Base-by-base conservation (phyloP, 2,797 vertebrate species). In the Danio choprae region DNA sequence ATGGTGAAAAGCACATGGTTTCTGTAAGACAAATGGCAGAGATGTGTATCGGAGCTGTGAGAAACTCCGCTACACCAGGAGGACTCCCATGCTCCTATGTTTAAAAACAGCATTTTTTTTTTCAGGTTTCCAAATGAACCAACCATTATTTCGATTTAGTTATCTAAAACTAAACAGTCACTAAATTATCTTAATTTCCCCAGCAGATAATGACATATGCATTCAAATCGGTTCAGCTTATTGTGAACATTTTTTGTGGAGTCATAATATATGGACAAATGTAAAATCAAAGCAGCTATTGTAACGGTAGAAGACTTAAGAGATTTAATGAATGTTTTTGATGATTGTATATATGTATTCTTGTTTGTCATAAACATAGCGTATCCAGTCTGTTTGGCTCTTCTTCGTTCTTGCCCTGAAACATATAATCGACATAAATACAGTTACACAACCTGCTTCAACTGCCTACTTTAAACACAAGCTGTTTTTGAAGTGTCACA, bases 331-430 rank as follows among this genome's bases (percentile, higher is more conserved):
- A 59, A 29, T 36, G 0, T 29, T 59, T 55, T 59, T 36, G 12
- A 59, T 59, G 56, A 2, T 13, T 13, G n/a, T 53, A 10, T 10
- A 22, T 11, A 1, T 5, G 1, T 7, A 6, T 7, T 64, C 43
- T 20, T 12, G 1, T 41, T 10, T 41, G 5, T 12, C 16, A 7
- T 18, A 18, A 12, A 12, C 3, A 10, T 43, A 18, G 5, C 60
- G 7, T 20, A 13, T 83, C 82, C 70, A 81, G 40, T 71, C 55
- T 7, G 7, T 41, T 15, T 56, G 41, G 15, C 41, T 15, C 5
- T 59, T 38, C 11, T 9, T 7, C 20, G 11, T 22, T 20, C 9
- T 51, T 2, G 29, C 51, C 29, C n/a, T 41, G 8, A 11, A 74
- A 44, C 74, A 50, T 56, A 20, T 7, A 65, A 36, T 56, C 6